Evolutionary conservation across 1,140 invertebrate species (phyloP).

Genomic region (Drosophila jambulina): DNA sequence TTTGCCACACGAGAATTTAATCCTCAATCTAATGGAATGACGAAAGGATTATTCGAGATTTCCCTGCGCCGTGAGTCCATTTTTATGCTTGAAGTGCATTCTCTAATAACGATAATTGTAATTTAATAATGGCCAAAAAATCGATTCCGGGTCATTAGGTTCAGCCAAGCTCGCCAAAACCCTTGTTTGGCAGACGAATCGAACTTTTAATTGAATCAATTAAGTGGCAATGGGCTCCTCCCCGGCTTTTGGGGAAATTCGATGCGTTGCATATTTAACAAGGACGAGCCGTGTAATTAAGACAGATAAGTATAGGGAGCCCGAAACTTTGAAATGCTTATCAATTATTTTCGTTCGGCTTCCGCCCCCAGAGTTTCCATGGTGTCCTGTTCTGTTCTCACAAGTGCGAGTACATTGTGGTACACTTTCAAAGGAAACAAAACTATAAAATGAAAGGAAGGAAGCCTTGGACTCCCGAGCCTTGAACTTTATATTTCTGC

Average conservation of each 20-base stretch:
- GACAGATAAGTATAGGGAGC: conserved; percentile 12
- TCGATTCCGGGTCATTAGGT: conserved; percentile 25
- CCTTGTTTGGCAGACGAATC: conserved; percentile 16
- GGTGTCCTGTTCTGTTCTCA: neutral
- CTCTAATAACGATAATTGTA: conserved; percentile 1
- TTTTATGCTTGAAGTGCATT: conserved; percentile 2
- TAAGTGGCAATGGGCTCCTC: conserved; percentile 13
- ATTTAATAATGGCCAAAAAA: conserved; percentile 25
- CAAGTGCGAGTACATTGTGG: neutral
- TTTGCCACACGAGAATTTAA: neutral
- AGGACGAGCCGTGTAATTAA: conserved; percentile 41
- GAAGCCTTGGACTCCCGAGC: neutral
- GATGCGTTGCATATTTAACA: conserved; percentile 44
- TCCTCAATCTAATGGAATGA: neutral
- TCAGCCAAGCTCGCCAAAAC: neutral
- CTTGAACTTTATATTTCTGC: conserved; percentile 2
- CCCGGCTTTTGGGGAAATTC: conserved; percentile 23
- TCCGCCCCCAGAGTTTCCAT: conserved; percentile 17
- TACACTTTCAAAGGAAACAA: neutral
- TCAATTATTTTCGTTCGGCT: conserved; percentile 38
- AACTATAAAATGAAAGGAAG: neutral
- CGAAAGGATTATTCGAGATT: neutral
- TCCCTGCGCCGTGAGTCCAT: neutral
- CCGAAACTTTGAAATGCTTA: conserved; percentile 43
- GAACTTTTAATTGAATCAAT: conserved; percentile 55